These are phyloP conservation scores for Cydia pomonella DNA, from an alignment of 1,140 invertebrate species.

Conservation along the genomic window DNA sequence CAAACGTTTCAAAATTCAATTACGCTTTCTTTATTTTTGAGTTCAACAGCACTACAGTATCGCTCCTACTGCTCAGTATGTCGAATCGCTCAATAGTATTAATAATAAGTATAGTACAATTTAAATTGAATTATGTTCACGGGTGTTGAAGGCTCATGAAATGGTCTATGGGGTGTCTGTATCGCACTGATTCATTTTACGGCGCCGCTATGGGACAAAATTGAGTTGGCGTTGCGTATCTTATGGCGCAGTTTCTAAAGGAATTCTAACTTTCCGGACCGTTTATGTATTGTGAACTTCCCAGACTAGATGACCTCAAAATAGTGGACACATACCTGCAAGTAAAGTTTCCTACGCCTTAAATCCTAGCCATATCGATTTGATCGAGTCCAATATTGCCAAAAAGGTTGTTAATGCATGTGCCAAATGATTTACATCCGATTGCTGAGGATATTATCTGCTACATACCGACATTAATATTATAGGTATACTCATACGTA, in stretches of 20 bases:
- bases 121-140: slow-evolving; percentile 79
- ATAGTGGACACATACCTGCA: too few species aligned
- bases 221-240: slow-evolving; percentile 44
- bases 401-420: too few species aligned
- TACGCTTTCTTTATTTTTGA: slow-evolving; percentile 64
- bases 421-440: too few species aligned
- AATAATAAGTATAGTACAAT: slow-evolving; percentile 66
- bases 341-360: too few species aligned
- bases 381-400: too few species aligned
- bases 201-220: slow-evolving; percentile 63
- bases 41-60: slow-evolving; percentile 65
- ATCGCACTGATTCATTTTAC: slow-evolving; percentile 70
- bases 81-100: slow-evolving; percentile 61
- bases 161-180: slow-evolving; percentile 76
- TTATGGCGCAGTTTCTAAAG: slow-evolving; percentile 40
- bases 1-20: slow-evolving; percentile 63
- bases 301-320: too few species aligned
- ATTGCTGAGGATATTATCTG: too few species aligned
- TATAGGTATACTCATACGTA: too few species aligned
- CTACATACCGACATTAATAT: too few species aligned
- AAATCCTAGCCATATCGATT: too few species aligned
- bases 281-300: not conserved
- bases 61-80: slow-evolving; percentile 60
- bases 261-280: slow-evolving; percentile 1
- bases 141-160: slow-evolving; percentile 72